Evolutionary conservation across 2,113 vertebrate genomes (phyloP), one percentile per base, ranked within the genome.

Genomic region (Callaeas wilsoni): DNA sequence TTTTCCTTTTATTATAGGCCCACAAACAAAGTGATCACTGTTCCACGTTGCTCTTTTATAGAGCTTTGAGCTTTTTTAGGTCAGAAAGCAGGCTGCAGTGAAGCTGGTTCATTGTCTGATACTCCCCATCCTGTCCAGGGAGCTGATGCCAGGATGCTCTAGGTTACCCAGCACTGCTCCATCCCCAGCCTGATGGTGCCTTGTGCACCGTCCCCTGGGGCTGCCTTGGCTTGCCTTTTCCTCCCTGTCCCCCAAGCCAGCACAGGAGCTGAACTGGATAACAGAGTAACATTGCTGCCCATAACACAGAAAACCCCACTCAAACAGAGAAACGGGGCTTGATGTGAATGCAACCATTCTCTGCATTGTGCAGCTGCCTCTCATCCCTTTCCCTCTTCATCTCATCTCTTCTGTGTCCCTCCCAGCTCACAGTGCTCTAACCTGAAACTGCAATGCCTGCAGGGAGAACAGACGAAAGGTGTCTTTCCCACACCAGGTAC

Each of bases 11-110:
- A 95, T 97, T 92, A 59, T 20, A 41, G 41, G 42, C 47, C 44
- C 63, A 84, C 65, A 97, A 90, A 96, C 94, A 96, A 97, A 97
- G 70, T 23, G 23, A 93, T 53, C 63, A 92, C 50, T 90, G 64
- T 97, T 98, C 76, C 49, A 77, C 33, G 2, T 88, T 78, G 69
- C 17, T 52, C 18, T 42, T 78, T 75, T 35, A 46, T 44, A 41
- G 21, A 64, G 32, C 22, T 83, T 71, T 67, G 62, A 52, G 35
- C 3, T 85, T 80, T 63, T 27, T 60, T 16, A 65, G 19, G 22
- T 67, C 64, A 77, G 85, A 81, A 94, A 75, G 73, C 76, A 78
- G 60, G 67, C 27, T 91, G 77, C 73, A 94, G 84, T 70, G 42
- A 9, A 60, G 15, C 22, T 50, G 57, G 35, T 27, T 67, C 10